Conservation (phyloP, 30 jellyfish, hydroid and myxozoan species). For the Turritopsis dohrnii region DNA sequence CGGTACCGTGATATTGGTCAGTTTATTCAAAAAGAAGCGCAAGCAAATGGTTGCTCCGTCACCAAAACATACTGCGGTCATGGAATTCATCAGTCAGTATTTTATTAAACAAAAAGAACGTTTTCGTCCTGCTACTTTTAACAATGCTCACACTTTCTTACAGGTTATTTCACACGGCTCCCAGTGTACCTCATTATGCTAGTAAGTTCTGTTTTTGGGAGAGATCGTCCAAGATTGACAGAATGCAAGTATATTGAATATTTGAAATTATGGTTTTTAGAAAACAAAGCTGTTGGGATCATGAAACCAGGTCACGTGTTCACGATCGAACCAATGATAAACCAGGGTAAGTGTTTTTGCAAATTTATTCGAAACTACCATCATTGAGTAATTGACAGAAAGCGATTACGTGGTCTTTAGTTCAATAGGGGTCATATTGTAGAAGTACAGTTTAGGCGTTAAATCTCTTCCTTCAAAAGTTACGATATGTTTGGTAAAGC, state of each 20-base stretch:
- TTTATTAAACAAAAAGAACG: too few relatives aligned
- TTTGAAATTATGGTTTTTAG: slow-evolving; percentile 29
- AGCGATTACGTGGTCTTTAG: too few relatives aligned
- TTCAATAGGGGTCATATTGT: too few relatives aligned
- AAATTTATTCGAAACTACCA: too few relatives aligned
- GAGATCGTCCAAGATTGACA: too few relatives aligned
- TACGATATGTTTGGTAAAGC: too few relatives aligned
- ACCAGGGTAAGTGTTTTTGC: slow-evolving; percentile 69
- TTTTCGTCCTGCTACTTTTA: too few relatives aligned
- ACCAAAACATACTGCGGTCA: slow-evolving; percentile 94
- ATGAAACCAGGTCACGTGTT: slow-evolving; percentile 99
- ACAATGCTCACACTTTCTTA: too few relatives aligned
- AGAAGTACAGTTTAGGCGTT: too few relatives aligned
- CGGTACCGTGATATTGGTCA: slow-evolving; percentile 90
- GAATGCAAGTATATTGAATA: not conserved
- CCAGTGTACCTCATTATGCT: slow-evolving; percentile 93
- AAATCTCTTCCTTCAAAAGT: too few relatives aligned
- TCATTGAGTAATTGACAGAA: too few relatives aligned
- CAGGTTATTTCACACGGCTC: slow-evolving; percentile 93
- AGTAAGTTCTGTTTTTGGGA: slow-evolving; percentile 41
- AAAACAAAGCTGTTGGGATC: slow-evolving; percentile 90
- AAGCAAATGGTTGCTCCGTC: slow-evolving; percentile 84
- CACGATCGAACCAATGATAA: slow-evolving; percentile 99
- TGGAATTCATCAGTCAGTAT: slow-evolving; percentile 63
- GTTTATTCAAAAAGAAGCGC: slow-evolving; percentile 88